These are phyloP conservation scores for Nothocercus julius DNA, from an alignment of 2,113 vertebrate genomes.

Conservation along the genomic window DNA sequence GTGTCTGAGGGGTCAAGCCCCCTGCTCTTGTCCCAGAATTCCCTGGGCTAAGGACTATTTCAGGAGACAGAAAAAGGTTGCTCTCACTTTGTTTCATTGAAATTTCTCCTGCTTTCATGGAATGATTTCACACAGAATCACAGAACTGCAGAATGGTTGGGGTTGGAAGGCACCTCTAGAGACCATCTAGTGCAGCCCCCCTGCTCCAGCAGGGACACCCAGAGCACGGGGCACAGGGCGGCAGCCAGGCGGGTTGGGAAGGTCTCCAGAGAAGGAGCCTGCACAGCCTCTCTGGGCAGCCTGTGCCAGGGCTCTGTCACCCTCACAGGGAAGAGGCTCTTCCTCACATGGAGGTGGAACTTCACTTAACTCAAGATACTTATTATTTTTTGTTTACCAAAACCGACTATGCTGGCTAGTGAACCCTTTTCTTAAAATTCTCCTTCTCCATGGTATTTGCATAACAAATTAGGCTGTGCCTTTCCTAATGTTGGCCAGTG, in stretches of 20 bases:
- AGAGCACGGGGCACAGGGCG: too few relatives aligned
- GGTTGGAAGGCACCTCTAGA: too few relatives aligned
- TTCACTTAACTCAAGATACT: not conserved
- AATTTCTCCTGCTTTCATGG: not conserved
- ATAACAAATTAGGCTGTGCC: not conserved
- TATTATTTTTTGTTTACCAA: not conserved
- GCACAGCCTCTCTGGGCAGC: too few relatives aligned
- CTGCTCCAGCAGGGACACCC: too few relatives aligned
- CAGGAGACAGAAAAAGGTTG: not conserved
- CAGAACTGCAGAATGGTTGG: too few relatives aligned
- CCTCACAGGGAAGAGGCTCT: too few relatives aligned
- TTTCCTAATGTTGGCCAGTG: not conserved
- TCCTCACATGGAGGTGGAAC: too few relatives aligned
- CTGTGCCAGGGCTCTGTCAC: too few relatives aligned
- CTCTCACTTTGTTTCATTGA: not conserved
- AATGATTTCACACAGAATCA: not conserved
- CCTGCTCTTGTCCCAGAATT: not conserved
- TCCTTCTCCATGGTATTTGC: not conserved
- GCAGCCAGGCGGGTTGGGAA: too few relatives aligned
- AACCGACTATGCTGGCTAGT: not conserved
- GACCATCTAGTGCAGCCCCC: too few relatives aligned
- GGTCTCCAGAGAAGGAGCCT: too few relatives aligned
- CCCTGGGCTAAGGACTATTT: not conserved
- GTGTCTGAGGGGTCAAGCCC: not conserved
- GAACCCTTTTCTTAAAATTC: not conserved